A percentile compares a stretch with the other conserved stretches of the same genome.
phyloP scores from a whole-genome alignment of 1,140 invertebrate species.

The Drosophila ambigua region DNA sequence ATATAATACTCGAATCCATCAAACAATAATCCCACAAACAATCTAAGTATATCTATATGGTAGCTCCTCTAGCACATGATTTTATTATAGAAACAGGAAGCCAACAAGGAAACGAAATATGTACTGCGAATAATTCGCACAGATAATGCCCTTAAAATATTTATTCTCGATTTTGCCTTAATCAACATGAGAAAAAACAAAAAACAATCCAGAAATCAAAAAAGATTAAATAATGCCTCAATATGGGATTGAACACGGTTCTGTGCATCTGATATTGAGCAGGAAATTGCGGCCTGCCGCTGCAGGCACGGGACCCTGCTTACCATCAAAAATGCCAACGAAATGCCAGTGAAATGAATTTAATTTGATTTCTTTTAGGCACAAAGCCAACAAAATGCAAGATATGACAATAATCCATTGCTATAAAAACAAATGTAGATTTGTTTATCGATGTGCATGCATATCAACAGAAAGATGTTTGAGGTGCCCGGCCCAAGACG shows the following conservation, averaged over 20 bases:
- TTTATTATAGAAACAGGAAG: constrained; percentile 44
- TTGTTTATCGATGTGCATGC: too few relatives aligned
- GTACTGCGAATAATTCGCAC: constrained; percentile 5
- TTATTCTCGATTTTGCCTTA: constrained; percentile 20
- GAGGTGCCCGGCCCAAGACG: too few relatives aligned
- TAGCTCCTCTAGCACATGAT: constrained; percentile 2
- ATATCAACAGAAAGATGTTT: too few relatives aligned
- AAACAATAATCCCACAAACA: constrained; percentile 7
- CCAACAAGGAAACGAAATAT: constrained; percentile 8
- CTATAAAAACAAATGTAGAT: constrained; percentile 7
- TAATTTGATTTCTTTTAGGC: constrained; percentile 44
- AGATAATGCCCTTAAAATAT: constrained; percentile 46
- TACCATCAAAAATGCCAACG: constrained; percentile 39
- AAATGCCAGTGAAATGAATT: constrained; percentile 39
- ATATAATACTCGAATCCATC: constrained; percentile 19
- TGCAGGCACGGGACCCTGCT: constrained; percentile 15
- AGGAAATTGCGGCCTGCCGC: constrained; percentile 36
- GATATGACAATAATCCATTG: constrained; percentile 53
- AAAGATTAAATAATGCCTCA: constrained; percentile 21
- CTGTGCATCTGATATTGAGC: constrained; percentile 30
- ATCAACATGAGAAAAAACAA: constrained; percentile 24
- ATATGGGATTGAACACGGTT: constrained; percentile 26
- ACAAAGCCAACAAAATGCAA: constrained; percentile 53
- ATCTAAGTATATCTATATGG: neutral
- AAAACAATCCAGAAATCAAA: neutral